phyloP scores from a whole-genome alignment of 2,888 invertebrate genomes.

The Sacculina carcini region DNA sequence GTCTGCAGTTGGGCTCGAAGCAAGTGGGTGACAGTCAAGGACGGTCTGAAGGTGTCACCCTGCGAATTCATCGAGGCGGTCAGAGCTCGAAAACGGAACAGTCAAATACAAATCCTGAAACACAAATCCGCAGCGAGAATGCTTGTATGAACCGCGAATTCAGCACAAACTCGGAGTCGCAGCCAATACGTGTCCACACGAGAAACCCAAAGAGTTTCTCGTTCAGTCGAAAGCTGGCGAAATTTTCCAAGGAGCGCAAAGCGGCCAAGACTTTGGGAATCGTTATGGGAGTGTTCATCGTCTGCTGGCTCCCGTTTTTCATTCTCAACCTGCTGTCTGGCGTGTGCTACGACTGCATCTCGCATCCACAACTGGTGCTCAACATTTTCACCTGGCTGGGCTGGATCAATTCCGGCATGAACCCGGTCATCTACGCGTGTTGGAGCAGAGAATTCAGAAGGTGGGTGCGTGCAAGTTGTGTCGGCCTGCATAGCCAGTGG shows the following conservation, averaged over 20 bases:
- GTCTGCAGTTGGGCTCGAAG: constrained; percentile 69
- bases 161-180: not conserved
- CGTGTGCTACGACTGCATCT: constrained; percentile 60
- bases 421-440: constrained; percentile 93
- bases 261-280: constrained; percentile 67
- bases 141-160: not conserved
- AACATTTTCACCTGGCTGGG: constrained; percentile 80
- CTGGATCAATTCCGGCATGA: constrained; percentile 88
- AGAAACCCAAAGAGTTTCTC: constrained; percentile 49
- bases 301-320: constrained; percentile 94
- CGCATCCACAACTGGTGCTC: constrained; percentile 60
- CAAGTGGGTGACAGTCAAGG: constrained; percentile 19
- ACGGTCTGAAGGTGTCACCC: constrained; percentile 58
- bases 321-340: constrained; percentile 77
- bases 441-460: constrained; percentile 89
- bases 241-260: constrained; percentile 89
- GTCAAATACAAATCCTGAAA: too few relatives aligned
- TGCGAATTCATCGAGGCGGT: constrained; percentile 80
- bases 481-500: too few relatives aligned
- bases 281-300: constrained; percentile 36
- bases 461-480: constrained; percentile 33
- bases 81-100: constrained; percentile 22
- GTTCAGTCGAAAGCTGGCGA: constrained; percentile 67
- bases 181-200: constrained; percentile 10
- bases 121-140: too few relatives aligned